A percentile compares a stretch with the other conserved stretches of the same genome.
Evolutionary conservation across 1,140 invertebrate species (phyloP).

Genomic region (Anagrus nilaparvatae): DNA sequence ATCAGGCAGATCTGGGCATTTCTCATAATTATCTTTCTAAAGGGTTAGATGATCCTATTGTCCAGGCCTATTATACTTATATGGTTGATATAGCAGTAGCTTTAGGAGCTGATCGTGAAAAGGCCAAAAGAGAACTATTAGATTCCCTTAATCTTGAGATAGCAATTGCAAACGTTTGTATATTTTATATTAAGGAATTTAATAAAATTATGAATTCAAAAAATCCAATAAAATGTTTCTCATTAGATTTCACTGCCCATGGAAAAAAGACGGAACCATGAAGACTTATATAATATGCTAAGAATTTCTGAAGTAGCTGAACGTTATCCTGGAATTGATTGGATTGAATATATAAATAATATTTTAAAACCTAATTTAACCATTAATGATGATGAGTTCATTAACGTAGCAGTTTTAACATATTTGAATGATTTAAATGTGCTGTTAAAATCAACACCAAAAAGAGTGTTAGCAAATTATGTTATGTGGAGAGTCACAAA

Average conservation of each 20-base stretch:
- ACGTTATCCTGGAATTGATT: constrained; percentile 42
- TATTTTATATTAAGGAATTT: no score
- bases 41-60: constrained; percentile 63
- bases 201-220: no score
- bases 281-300: constrained; percentile 58
- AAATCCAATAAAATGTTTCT: no score
- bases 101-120: constrained; percentile 65
- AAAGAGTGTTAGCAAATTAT: constrained; percentile 54
- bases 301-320: constrained; percentile 44
- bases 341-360: constrained; percentile 45
- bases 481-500: constrained; percentile 50
- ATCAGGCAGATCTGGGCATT: no score
- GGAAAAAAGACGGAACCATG: constrained; percentile 55
- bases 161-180: no score
- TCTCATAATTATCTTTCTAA: constrained; percentile 83
- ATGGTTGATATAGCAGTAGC: constrained; percentile 81
- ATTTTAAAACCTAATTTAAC: constrained; percentile 40
- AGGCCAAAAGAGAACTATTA: constrained; percentile 62
- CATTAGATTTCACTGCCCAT: constrained; percentile 46
- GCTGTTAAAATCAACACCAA: constrained; percentile 44
- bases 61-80: constrained; percentile 69
- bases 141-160: constrained; percentile 87
- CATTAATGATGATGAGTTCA: constrained; percentile 58
- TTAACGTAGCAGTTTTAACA: constrained; percentile 71
- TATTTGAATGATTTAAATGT: constrained; percentile 61